Evolutionary conservation across 2,797 vertebrate genomes (phyloP), one percentile per base, ranked within the genome.

Genomic region (Nyctibius grandis): DNA sequence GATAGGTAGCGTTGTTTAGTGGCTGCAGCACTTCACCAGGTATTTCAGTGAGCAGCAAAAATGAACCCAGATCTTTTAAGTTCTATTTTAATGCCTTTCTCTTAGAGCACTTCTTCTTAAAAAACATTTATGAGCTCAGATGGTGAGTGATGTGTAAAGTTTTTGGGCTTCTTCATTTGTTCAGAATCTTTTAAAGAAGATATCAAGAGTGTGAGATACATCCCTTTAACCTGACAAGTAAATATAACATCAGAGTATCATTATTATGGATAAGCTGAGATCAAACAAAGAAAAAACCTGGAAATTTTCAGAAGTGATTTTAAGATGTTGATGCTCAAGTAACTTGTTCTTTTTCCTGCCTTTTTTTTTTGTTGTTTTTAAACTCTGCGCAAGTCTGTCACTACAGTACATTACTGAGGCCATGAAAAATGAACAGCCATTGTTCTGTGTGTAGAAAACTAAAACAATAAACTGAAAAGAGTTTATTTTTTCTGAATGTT

Each of bases 401-500:
- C 73, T 91, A 5, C 14, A 90, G 63, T 56, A 18, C 36, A 7
- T 91, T 68, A 70, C 77, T 40, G 83, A 85, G 64, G 36, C 77
- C 34, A 9, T 91, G 86, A 90, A 82, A 87, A 96, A 94, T 80
- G 73, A 94, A 28, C 67, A 15, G 16, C 33, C 42, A 67, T 95
- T 74, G 34, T 94, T 91, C 65, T 92, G 45, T 77, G 63, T 6
- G 2, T 74, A 31, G 67, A 23, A 90, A 93, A 75, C 59, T 85
- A 44, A 89, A 91, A 89, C 54, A 91, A 85, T 92, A 82, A 95
- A 45, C 85, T 70, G 59, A 82, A 33, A 68, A 48, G 45, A 77
- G 73, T 86, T 93, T 76, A 21, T 92, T 95, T 94, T 91, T 93
- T 85, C 78, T 67, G 84, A 81, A 36, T 85, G 25, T 59, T 96